phyloP scores from a whole-genome alignment of 2,113 vertebrate species.

The Nestor notabilis region DNA sequence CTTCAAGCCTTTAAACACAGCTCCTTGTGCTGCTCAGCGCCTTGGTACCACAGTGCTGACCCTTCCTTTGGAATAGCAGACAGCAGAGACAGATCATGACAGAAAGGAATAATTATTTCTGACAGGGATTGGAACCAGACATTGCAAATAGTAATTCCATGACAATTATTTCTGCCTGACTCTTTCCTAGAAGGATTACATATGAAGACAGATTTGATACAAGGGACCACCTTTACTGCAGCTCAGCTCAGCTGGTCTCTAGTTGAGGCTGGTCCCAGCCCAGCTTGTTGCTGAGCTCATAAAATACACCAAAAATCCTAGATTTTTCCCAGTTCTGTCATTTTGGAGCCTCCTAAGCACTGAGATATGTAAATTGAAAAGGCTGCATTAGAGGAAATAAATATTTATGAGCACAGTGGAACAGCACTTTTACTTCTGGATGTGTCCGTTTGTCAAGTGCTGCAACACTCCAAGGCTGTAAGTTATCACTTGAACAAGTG shows the following conservation, averaged over 20 bases:
- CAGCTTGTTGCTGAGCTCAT: slow-evolving; percentile 30
- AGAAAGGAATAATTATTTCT: slow-evolving; percentile 47
- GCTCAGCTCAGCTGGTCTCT: not conserved
- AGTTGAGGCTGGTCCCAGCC: not conserved
- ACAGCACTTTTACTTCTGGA: not conserved
- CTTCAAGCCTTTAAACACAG: not conserved
- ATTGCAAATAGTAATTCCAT: not conserved
- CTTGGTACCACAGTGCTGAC: not conserved
- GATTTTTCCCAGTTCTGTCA: slow-evolving; percentile 29
- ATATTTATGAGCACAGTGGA: slow-evolving; percentile 39
- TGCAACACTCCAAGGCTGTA: not conserved
- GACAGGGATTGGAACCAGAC: not conserved
- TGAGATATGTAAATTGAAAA: slow-evolving; percentile 26
- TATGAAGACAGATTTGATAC: slow-evolving; percentile 35
- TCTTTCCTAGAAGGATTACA: not conserved
- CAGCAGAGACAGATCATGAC: not conserved
- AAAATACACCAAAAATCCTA: slow-evolving; percentile 33
- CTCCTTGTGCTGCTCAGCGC: not conserved
- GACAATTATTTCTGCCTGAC: not conserved
- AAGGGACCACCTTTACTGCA: not conserved
- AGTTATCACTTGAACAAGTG: slow-evolving; percentile 1
- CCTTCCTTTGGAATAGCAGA: slow-evolving; percentile 25
- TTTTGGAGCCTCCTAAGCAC: slow-evolving; percentile 4
- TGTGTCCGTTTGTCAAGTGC: not conserved
- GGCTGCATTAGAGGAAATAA: slow-evolving; percentile 28